Conservation (phyloP, 2,888 invertebrate species). For the Lasioglossum zephyrum region DNA sequence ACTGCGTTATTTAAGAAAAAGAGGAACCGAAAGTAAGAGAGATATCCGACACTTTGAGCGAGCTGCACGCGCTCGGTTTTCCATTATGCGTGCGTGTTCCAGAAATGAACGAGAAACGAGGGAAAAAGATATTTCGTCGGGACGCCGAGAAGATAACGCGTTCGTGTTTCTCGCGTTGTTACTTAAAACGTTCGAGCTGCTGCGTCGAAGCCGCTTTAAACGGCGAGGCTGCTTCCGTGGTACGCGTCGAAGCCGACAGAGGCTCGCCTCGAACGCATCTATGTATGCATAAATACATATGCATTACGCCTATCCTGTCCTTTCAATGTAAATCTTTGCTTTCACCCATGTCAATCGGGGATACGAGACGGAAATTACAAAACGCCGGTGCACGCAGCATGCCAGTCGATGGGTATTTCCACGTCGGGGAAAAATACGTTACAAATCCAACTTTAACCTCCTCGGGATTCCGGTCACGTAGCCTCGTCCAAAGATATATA, state of each 20-base stretch:
- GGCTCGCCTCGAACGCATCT: constrained; percentile 35
- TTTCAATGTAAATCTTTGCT: constrained; percentile 72
- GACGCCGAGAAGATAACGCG: neutral
- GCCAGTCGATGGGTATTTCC: constrained; percentile 78
- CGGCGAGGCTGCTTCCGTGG: neutral
- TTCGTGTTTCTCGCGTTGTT: neutral
- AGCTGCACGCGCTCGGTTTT: neutral
- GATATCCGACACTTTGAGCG: neutral
- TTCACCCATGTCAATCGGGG: constrained; percentile 70
- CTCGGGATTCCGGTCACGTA: constrained; percentile 82
- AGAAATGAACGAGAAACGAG: constrained; percentile 19
- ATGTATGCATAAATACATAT: constrained; percentile 40
- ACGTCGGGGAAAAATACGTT: constrained; percentile 82
- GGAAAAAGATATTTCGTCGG: neutral
- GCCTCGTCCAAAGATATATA: constrained; percentile 80
- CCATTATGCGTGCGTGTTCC: neutral
- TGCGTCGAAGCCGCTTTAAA: constrained; percentile 38
- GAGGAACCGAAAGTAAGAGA: neutral
- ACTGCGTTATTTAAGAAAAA: constrained; percentile 22
- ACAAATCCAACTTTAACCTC: constrained; percentile 83
- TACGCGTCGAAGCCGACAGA: constrained; percentile 36
- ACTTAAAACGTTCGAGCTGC: neutral
- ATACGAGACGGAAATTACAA: constrained; percentile 78
- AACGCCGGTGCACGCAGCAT: constrained; percentile 71
- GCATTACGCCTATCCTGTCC: constrained; percentile 49